phyloP scores from a whole-genome alignment of 2,888 invertebrate genomes.

The Eilema griseolum region DNA sequence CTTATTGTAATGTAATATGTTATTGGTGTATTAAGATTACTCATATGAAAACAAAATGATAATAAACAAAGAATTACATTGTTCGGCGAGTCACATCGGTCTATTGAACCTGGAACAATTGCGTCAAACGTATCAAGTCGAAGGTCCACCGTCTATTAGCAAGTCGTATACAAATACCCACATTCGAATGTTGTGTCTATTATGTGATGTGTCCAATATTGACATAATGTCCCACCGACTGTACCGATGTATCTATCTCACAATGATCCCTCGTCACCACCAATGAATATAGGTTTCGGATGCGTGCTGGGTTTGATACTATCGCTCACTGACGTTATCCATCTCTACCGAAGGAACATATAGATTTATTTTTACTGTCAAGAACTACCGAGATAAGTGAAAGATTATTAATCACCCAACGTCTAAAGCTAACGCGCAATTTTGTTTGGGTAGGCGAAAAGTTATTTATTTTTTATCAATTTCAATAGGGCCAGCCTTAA shows the following conservation, averaged over 20 bases:
- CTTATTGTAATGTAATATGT: too few species aligned
- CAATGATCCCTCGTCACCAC: conserved; percentile 79
- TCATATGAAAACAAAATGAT: not conserved
- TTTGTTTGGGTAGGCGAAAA: conserved; percentile 83
- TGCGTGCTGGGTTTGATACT: conserved; percentile 56
- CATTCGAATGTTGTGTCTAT: conserved; percentile 72
- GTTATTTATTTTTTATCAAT: conserved; percentile 87
- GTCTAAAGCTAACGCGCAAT: conserved; percentile 71
- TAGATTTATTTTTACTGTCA: conserved; percentile 34
- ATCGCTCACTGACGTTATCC: conserved; percentile 48
- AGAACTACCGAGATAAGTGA: conserved; percentile 51
- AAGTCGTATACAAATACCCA: conserved; percentile 68
- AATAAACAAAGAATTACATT: conserved; percentile 16
- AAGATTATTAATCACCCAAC: conserved; percentile 77
- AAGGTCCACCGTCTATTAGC: conserved; percentile 76
- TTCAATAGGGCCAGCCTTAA: conserved; percentile 78
- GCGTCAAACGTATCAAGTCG: conserved; percentile 63
- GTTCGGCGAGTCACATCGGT: conserved; percentile 25
- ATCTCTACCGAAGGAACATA: conserved; percentile 20
- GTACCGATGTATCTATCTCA: conserved; percentile 68
- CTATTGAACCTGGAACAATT: conserved; percentile 44
- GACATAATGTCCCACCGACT: conserved; percentile 78
- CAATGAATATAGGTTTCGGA: conserved; percentile 68
- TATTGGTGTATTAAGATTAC: not conserved
- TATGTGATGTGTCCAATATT: conserved; percentile 79